Percentiles rank a stretch among this genome's conserved stretches.
Conservation (phyloP, 1,140 invertebrate genomes). For the Mamestra configurata region DNA sequence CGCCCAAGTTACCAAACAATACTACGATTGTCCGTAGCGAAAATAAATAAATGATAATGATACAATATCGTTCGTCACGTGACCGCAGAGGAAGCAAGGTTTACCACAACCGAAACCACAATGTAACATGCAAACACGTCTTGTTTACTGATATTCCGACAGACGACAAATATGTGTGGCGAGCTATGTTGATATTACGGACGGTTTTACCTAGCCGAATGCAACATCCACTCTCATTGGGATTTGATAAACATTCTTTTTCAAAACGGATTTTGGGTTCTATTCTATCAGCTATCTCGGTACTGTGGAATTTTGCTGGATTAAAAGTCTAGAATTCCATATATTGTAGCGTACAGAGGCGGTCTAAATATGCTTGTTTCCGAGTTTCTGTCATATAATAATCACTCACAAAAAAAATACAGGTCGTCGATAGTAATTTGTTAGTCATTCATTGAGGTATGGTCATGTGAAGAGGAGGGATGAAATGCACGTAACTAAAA, state of each 20-base stretch:
- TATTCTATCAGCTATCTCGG: too few relatives aligned
- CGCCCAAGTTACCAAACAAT: background rate
- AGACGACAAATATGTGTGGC: constrained; percentile 12
- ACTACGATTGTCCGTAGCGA: background rate
- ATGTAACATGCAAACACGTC: constrained; percentile 17
- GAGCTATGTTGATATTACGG: background rate
- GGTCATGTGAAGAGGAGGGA: too few relatives aligned
- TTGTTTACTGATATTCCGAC: constrained; percentile 21
- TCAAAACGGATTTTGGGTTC: too few relatives aligned
- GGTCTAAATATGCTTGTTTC: too few relatives aligned
- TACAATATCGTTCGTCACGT: constrained; percentile 1
- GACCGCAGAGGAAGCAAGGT: constrained; percentile 39
- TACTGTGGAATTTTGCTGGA: too few relatives aligned
- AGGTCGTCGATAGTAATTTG: too few relatives aligned
- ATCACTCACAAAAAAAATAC: too few relatives aligned
- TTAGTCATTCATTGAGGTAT: too few relatives aligned
- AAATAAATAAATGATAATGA: constrained; percentile 34
- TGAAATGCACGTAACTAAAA: too few relatives aligned
- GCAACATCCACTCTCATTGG: background rate
- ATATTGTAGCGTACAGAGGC: too few relatives aligned
- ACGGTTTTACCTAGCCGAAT: background rate
- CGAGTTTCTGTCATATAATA: too few relatives aligned
- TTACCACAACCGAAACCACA: constrained; percentile 21
- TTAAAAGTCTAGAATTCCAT: too few relatives aligned
- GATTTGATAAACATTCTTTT: background rate